Evolutionary conservation across 2,888 invertebrate genomes (phyloP), one percentile per base, ranked within the genome.

Genomic region (Eristalis tenax): DNA sequence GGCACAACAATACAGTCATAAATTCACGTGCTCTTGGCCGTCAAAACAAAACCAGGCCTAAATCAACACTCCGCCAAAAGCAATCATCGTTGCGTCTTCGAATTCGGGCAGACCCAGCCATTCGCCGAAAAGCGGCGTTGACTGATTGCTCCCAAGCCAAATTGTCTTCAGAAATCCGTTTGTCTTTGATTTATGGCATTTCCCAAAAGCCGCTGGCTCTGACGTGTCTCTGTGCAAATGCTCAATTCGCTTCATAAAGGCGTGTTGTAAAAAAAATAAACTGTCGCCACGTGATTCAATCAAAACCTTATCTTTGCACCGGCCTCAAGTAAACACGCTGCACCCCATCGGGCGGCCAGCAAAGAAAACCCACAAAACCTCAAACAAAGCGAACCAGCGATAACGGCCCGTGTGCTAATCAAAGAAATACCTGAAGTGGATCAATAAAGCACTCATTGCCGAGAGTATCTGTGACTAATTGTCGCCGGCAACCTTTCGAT

Each of bases 371-470:
- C 35, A 35, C 35, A 11, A 4, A 6, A 15, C 50, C n/a, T 18
- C 50, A 50, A 18, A 50, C 50, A 50, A 50, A 50, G 50, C 2
- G 1, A n/a, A 8, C 3, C 32, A 18, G 18, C 50, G 50, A 50
- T 50, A 50, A 50, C 50, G 50, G n/a, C n/a, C n/a, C 6, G 50
- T 50, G 50, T 18, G 50, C 50, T 50, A 50, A 50, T 50, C 50
- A 50, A 50, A 18, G 13, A 43, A 73, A 63, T 28, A 15, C 32
- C 18, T 43, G 5, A 73, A 63, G 43, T 50, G 28, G 13, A 35
- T 13, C 26, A 61, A 63, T 63, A 43, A 73, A 73, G 63, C 73
- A 73, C 40, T 71, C 63, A 71, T 71, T 28, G 40, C 40, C 18
- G 2, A 38, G 22, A 22, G 59, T 71, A 71, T 71, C 61, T 73